Evolutionary conservation across 1,140 invertebrate genomes (phyloP).

Genomic region (Diorhabda carinulata): DNA sequence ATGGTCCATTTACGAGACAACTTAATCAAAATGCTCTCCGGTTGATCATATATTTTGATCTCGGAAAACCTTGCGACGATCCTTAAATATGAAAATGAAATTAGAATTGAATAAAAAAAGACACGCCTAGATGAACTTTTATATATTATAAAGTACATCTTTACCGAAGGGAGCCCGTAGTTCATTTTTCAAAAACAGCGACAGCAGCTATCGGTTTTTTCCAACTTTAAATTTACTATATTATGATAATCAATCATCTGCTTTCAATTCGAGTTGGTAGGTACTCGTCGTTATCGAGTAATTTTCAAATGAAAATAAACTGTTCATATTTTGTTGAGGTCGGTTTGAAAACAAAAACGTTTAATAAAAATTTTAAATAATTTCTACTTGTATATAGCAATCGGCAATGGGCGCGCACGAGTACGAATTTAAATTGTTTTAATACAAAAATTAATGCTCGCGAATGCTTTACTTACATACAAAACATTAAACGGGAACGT

Average conservation of each 20-base stretch:
- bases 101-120: neutral
- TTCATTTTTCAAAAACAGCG: neutral
- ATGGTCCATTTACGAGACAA: no score
- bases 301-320: neutral
- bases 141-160: constrained; percentile 1
- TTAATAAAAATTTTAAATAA: no score
- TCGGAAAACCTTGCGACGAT: neutral
- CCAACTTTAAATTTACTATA: neutral
- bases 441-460: no score
- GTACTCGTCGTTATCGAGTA: neutral
- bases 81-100: neutral
- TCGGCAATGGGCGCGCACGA: no score
- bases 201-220: neutral
- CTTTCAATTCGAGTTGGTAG: neutral
- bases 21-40: no score
- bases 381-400: no score
- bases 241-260: neutral
- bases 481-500: no score
- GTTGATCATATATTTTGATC: no score
- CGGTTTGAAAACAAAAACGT: no score
- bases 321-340: neutral
- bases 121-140: neutral
- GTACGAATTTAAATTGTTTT: no score
- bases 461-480: no score
- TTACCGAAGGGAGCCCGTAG: neutral